These are phyloP conservation scores for Nothoprocta pentlandii DNA, from an alignment of 2,113 vertebrate genomes.

Conservation along the genomic window DNA sequence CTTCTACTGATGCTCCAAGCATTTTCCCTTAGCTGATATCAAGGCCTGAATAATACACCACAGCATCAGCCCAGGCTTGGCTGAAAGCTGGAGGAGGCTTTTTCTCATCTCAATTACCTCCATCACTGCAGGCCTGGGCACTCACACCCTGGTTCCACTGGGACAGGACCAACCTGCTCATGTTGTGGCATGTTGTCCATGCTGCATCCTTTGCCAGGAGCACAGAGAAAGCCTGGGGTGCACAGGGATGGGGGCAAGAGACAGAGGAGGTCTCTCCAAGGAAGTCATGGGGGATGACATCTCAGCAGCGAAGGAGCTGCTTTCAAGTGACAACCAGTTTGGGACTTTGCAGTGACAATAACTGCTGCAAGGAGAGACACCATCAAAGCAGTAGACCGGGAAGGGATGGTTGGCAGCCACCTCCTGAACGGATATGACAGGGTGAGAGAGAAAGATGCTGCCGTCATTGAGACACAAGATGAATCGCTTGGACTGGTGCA, in stretches of 20 bases:
- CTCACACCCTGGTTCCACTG: background rate
- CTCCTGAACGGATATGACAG: background rate
- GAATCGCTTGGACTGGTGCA: background rate
- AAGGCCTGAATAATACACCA: background rate
- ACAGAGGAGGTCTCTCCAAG: background rate
- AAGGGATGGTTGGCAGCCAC: background rate
- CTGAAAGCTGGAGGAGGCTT: background rate
- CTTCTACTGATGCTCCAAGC: fast-evolving
- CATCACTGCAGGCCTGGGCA: background rate
- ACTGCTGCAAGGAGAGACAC: background rate
- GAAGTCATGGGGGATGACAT: background rate
- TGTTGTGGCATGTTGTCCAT: background rate
- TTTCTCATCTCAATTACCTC: background rate
- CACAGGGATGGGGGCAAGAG: background rate
- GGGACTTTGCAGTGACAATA: background rate
- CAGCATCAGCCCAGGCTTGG: background rate
- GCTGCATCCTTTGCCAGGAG: background rate
- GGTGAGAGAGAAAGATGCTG: background rate
- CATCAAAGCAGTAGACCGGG: background rate
- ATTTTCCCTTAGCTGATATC: background rate
- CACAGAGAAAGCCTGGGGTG: background rate
- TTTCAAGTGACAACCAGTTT: background rate
- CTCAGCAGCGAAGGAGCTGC: background rate
- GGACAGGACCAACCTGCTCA: background rate
- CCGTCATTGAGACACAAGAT: background rate